These are phyloP conservation scores for Myopa testacea DNA, from an alignment of 2,888 invertebrate genomes.

Conservation along the genomic window DNA sequence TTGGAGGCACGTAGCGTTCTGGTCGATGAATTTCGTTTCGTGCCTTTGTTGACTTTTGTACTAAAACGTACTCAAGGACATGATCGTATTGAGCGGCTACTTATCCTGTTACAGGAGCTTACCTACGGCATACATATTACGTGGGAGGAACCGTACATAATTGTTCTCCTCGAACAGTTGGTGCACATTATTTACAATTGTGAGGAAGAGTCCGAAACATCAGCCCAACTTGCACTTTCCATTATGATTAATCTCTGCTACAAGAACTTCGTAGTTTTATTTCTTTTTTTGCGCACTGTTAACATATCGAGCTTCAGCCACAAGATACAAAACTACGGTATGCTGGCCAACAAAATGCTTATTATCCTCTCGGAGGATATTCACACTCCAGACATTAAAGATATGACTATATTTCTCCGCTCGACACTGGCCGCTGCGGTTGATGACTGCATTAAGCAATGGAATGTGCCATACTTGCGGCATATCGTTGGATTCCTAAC, in stretches of 20 bases:
- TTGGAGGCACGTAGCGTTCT: conserved; percentile 58
- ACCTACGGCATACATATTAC: conserved; percentile 83
- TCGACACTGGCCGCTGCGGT: conserved; percentile 61
- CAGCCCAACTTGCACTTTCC: conserved; percentile 72
- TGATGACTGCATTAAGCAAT: conserved; percentile 60
- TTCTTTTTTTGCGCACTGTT: conserved; percentile 78
- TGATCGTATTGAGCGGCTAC: conserved; percentile 59
- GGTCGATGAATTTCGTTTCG: conserved; percentile 62
- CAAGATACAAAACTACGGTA: conserved; percentile 61
- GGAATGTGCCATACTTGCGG: conserved; percentile 63
- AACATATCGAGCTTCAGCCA: conserved; percentile 69
- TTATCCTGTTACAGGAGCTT: conserved; percentile 72
- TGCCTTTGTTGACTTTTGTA: conserved; percentile 60
- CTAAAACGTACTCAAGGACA: conserved; percentile 55
- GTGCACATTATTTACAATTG: conserved; percentile 74
- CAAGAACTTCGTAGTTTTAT: conserved; percentile 80
- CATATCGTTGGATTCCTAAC: conserved; percentile 64
- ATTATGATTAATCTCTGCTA: conserved; percentile 84
- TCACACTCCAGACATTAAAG: conserved; percentile 58
- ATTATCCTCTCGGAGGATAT: conserved; percentile 65
- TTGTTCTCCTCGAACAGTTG: conserved; percentile 75
- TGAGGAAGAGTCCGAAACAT: conserved; percentile 51
- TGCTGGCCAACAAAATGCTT: conserved; percentile 65
- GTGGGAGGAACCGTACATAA: conserved; percentile 83
- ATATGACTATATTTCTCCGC: conserved; percentile 61